Percentiles rank a stretch among this genome's conserved stretches.
Evolutionary conservation across 2,888 invertebrate genomes (phyloP).

Genomic region (Meliscaeva auricollis): DNA sequence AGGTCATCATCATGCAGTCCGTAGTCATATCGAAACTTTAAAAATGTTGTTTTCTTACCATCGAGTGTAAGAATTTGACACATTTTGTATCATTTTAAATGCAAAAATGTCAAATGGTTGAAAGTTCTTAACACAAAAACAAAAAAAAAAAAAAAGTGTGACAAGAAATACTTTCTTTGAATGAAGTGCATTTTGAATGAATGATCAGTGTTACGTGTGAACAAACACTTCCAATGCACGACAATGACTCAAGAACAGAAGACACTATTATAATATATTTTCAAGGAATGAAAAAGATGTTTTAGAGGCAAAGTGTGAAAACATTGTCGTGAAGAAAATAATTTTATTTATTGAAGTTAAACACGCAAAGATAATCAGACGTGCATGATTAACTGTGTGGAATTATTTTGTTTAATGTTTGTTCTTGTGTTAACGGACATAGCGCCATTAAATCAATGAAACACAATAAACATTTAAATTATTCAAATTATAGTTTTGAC

Average conservation of each 20-base stretch:
- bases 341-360: conserved; percentile 24
- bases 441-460: conserved; percentile 35
- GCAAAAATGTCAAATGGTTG: not conserved
- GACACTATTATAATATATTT: too few relatives aligned
- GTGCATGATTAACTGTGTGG: conserved; percentile 23
- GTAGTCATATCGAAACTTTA: too few relatives aligned
- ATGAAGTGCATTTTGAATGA: not conserved
- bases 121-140: not conserved
- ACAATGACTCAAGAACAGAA: conserved; percentile 8
- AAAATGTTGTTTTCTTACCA: too few relatives aligned
- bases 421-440: conserved; percentile 3
- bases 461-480: not conserved
- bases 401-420: conserved; percentile 18
- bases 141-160: not conserved
- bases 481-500: conserved; percentile 6
- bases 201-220: not conserved
- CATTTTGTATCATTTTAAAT: not conserved
- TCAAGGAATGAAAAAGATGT: conserved; percentile 2
- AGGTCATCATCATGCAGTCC: too few relatives aligned
- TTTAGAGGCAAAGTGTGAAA: conserved; percentile 15
- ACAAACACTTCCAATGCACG: conserved; percentile 6
- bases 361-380: conserved; percentile 30
- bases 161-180: not conserved
- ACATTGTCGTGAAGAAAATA: not conserved
- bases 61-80: not conserved